Evolutionary conservation across 2,113 vertebrate species (phyloP).

Genomic region (Pomatostomus ruficeps): DNA sequence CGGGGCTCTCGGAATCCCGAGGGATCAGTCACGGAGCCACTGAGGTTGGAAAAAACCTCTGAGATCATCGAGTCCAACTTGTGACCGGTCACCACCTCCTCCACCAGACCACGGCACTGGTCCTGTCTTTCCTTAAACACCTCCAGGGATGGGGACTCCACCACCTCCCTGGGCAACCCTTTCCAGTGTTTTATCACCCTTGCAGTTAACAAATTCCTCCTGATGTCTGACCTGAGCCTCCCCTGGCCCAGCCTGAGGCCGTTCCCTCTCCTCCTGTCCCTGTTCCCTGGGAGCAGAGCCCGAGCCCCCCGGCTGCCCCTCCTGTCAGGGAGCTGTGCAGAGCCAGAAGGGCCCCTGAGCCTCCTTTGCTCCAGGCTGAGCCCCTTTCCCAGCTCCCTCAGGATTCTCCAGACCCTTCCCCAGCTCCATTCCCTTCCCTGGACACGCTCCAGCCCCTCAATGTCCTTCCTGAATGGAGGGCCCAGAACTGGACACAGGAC

Average conservation of each 20-base stretch:
- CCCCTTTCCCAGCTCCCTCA: neutral
- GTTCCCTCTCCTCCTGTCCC: neutral
- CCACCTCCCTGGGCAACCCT: neutral
- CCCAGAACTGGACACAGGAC: neutral
- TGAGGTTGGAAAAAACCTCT: neutral
- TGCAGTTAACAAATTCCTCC: neutral
- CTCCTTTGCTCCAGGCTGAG: neutral
- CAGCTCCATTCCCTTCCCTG: neutral
- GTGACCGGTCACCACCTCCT: neutral
- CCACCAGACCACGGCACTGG: neutral
- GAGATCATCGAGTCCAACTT: neutral
- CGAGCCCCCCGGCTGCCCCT: neutral
- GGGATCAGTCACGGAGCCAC: neutral
- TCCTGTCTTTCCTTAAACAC: neutral
- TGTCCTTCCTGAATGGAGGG: neutral
- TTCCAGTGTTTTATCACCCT: neutral
- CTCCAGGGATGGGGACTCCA: neutral
- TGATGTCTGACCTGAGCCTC: accelerated
- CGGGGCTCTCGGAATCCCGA: neutral
- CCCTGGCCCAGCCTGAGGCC: neutral
- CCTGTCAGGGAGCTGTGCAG: too few species aligned
- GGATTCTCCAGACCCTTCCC: neutral
- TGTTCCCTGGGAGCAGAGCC: too few species aligned
- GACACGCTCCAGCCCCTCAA: neutral
- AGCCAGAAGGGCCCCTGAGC: too few species aligned